A percentile compares a stretch with the other conserved stretches of the same genome.
These are phyloP conservation scores for Engystomops pustulosus DNA, from an alignment of 2,113 vertebrate species.

Conservation along the genomic window DNA sequence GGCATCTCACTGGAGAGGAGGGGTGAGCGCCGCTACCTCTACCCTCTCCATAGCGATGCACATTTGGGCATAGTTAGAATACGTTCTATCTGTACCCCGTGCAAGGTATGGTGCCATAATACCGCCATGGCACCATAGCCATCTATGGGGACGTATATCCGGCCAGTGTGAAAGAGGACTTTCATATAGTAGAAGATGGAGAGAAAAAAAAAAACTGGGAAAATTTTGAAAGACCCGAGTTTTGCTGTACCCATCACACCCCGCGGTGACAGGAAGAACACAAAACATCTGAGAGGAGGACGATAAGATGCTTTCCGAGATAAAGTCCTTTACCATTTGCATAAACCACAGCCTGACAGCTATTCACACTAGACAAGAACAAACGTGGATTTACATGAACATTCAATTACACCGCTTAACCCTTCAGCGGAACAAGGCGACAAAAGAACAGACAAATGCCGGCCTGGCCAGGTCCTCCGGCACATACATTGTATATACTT, in stretches of 20 bases:
- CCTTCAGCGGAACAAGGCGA: neutral
- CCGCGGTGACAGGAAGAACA: neutral
- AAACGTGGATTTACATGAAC: conserved; percentile 5
- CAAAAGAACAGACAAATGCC: neutral
- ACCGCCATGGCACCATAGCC: too few species aligned
- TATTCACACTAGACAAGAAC: neutral
- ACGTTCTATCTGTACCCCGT: too few species aligned
- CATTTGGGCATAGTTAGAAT: too few species aligned
- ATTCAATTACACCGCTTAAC: neutral
- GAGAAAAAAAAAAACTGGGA: too few species aligned
- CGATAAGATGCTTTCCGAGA: conserved; percentile 2
- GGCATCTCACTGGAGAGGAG: too few species aligned
- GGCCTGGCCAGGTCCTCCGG: neutral
- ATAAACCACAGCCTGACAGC: neutral
- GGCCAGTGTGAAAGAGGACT: too few species aligned
- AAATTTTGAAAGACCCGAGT: neutral
- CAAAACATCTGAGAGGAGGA: neutral
- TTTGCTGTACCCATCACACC: neutral
- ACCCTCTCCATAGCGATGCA: too few species aligned
- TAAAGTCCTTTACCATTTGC: neutral
- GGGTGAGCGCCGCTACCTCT: too few species aligned
- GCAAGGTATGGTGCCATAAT: too few species aligned
- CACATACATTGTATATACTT: too few species aligned
- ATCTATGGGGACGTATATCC: too few species aligned
- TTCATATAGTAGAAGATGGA: too few species aligned